Conservation (phyloP, 2,113 vertebrate genomes). For the Bostrychus sinensis region DNA sequence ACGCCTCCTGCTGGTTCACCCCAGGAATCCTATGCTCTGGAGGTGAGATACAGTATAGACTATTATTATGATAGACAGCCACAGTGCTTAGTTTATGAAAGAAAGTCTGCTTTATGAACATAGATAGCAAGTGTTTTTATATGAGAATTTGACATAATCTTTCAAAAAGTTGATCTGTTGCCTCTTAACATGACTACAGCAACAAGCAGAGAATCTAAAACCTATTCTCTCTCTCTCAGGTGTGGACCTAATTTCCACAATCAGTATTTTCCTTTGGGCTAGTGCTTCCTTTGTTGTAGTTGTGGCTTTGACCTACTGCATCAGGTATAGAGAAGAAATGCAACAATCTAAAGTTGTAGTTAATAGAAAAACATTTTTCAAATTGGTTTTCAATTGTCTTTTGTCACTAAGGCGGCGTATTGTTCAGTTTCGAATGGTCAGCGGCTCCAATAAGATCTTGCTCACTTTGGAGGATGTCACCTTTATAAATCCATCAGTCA, state of each 20-base stretch:
- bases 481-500: conserved; percentile 83
- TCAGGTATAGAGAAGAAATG: conserved; percentile 70
- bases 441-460: conserved; percentile 80
- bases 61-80: too few relatives aligned
- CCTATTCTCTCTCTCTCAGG: conserved; percentile 54
- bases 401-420: conserved; percentile 73
- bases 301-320: conserved; percentile 62
- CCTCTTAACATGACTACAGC: too few relatives aligned
- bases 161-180: too few relatives aligned
- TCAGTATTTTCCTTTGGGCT: conserved; percentile 57
- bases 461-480: conserved; percentile 80
- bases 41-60: too few relatives aligned
- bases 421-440: conserved; percentile 72
- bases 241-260: conserved; percentile 70
- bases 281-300: conserved; percentile 30
- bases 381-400: not conserved
- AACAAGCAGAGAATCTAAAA: not conserved
- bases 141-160: too few relatives aligned
- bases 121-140: too few relatives aligned
- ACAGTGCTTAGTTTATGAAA: too few relatives aligned
- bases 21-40: conserved; percentile 79
- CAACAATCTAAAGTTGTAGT: not conserved
- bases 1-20: conserved; percentile 82
- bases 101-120: too few relatives aligned
- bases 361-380: not conserved